These are phyloP conservation scores for Psittacula cyanocephala DNA, from an alignment of 2,113 vertebrate species.

Conservation along the genomic window DNA sequence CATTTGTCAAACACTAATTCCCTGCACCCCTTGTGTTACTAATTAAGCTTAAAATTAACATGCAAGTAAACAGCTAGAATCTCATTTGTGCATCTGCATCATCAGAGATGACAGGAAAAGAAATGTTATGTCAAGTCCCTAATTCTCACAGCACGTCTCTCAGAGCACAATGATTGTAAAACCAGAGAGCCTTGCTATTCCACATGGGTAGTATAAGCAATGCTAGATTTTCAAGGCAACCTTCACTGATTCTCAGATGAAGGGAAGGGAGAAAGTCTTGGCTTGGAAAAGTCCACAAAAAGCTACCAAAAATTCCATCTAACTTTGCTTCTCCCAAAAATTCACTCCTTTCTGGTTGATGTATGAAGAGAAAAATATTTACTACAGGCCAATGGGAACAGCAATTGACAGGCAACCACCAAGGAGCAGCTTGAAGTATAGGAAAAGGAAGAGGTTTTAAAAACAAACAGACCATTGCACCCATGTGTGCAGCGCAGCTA, in stretches of 20 bases:
- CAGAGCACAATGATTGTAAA: background rate
- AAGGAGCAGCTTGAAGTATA: background rate
- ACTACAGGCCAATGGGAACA: background rate
- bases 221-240: background rate
- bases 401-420: background rate
- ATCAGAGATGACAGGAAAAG: constrained; percentile 41
- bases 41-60: constrained; percentile 66
- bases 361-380: background rate
- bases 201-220: background rate
- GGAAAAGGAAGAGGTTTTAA: background rate
- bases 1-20: constrained; percentile 58
- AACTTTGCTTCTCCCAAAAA: background rate
- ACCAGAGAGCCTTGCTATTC: background rate
- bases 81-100: constrained; percentile 30
- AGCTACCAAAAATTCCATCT: background rate
- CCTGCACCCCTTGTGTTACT: constrained; percentile 33
- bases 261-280: background rate
- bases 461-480: background rate
- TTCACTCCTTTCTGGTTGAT: background rate
- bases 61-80: constrained; percentile 46
- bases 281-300: background rate
- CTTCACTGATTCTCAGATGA: background rate
- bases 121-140: constrained; percentile 45
- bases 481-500: background rate
- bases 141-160: background rate